Evolutionary conservation across 2,113 vertebrate genomes (phyloP).

Genomic region (Ptyas mucosa): DNA sequence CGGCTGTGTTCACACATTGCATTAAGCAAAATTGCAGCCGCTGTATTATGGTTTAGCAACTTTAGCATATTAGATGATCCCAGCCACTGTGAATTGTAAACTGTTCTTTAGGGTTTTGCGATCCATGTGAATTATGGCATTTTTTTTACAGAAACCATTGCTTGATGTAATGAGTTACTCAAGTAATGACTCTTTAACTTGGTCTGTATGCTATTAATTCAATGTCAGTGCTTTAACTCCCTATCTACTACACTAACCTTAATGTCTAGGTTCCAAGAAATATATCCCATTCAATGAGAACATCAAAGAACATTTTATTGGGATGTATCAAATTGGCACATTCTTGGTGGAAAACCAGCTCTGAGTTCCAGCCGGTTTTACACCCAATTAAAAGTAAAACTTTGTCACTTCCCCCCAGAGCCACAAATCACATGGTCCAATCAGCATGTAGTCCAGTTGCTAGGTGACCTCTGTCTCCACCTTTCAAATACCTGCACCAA

Average conservation of each 20-base stretch:
- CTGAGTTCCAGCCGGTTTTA: too few species aligned
- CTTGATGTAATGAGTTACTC: neutral
- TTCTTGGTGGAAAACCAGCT: too few species aligned
- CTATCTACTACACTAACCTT: neutral
- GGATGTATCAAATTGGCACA: too few species aligned
- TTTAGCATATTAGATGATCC: neutral
- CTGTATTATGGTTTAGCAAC: neutral
- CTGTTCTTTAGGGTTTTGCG: neutral
- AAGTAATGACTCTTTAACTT: neutral
- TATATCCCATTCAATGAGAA: too few species aligned
- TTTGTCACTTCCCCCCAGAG: too few species aligned
- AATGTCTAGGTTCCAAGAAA: too few species aligned
- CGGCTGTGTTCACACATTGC: neutral
- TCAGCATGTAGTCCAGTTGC: too few species aligned
- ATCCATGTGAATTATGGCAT: neutral
- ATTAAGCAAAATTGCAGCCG: neutral
- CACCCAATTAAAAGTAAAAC: too few species aligned
- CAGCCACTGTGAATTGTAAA: neutral
- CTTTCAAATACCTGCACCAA: too few species aligned
- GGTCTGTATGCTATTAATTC: neutral
- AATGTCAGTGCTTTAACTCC: neutral
- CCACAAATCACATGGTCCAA: too few species aligned
- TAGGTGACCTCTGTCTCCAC: too few species aligned
- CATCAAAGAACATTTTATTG: too few species aligned
- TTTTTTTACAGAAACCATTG: neutral